Conservation (phyloP, 2,797 vertebrate genomes). For the Momotus momota region DNA sequence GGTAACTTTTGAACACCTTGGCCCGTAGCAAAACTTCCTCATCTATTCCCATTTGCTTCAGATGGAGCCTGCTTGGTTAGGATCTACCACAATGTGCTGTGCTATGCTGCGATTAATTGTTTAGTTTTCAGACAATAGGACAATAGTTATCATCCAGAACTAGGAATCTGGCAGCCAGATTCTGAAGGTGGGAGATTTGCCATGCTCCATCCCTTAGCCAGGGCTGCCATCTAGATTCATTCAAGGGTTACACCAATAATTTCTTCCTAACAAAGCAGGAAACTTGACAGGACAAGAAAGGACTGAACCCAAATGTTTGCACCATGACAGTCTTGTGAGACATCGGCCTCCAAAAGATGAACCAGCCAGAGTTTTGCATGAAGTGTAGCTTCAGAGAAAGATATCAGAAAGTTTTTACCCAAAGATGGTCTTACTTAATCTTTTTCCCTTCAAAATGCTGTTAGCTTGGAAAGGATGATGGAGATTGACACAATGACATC, state of each 20-base stretch:
- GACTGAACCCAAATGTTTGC: background rate
- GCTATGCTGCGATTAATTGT: background rate
- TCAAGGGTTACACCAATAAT: background rate
- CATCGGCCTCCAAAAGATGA: background rate
- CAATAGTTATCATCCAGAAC: background rate
- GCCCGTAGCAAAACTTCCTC: background rate
- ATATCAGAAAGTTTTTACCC: background rate
- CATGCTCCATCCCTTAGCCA: background rate
- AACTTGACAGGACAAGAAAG: background rate
- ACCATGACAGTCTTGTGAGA: background rate
- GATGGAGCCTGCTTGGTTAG: background rate
- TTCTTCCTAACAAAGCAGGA: background rate
- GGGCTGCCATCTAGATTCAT: background rate
- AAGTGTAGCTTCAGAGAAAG: background rate
- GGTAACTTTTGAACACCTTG: background rate
- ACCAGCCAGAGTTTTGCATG: background rate
- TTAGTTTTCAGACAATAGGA: background rate
- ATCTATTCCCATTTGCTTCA: background rate
- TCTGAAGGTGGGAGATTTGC: background rate
- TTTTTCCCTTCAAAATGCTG: background rate
- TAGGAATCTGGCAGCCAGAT: background rate
- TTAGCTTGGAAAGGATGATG: background rate
- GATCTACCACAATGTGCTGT: background rate
- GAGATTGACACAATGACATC: background rate
- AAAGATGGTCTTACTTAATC: background rate